Evolutionary conservation across 1,140 invertebrate species (phyloP).

Genomic region (Yoshiicerus persimilis): DNA sequence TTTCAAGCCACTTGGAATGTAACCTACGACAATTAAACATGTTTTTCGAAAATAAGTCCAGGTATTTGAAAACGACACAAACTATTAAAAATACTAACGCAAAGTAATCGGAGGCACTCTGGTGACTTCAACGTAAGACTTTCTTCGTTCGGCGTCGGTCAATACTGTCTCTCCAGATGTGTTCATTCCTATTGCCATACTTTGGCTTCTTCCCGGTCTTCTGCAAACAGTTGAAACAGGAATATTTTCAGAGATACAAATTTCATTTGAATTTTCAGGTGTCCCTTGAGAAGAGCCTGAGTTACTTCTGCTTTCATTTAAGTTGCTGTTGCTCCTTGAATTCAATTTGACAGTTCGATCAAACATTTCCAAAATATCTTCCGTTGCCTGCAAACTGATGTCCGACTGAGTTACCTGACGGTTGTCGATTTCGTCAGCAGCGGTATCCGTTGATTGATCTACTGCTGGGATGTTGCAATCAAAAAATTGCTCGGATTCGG

Average conservation of each 20-base stretch:
- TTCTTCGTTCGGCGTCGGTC: neutral
- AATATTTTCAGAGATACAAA: neutral
- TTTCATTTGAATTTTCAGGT: neutral
- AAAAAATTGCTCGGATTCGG: neutral
- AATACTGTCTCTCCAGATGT: neutral
- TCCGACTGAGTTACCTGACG: neutral
- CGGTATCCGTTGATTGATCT: neutral
- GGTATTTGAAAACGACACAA: neutral
- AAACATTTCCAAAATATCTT: neutral
- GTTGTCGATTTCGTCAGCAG: neutral
- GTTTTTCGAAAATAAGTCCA: neutral
- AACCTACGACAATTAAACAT: constrained; percentile 13
- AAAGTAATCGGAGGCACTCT: neutral
- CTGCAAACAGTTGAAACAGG: neutral
- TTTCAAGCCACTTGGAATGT: constrained; percentile 31
- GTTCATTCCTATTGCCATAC: neutral
- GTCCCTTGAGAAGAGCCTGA: neutral
- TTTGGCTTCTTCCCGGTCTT: neutral
- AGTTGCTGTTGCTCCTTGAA: neutral
- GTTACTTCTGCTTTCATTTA: neutral
- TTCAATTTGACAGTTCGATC: neutral
- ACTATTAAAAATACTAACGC: neutral
- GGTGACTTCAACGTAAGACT: neutral
- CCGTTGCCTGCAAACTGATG: neutral
- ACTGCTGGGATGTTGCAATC: neutral